A percentile compares a stretch with the other conserved stretches of the same genome.
phyloP scores from a whole-genome alignment of 2,888 invertebrate species.

The Amphiduros pacificus region DNA sequence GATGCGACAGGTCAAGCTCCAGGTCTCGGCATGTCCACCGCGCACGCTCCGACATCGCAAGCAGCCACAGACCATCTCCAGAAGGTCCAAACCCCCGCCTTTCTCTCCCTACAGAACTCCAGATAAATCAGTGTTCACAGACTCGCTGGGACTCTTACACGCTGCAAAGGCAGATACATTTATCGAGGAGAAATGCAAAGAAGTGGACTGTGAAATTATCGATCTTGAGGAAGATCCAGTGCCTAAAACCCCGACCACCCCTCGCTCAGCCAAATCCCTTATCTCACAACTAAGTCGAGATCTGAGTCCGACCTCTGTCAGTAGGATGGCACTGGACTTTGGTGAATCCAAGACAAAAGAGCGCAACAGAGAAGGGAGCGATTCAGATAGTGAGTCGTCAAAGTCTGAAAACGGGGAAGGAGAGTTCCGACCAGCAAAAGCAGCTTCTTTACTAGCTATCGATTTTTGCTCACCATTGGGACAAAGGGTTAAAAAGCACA shows the following conservation, averaged over 20 bases:
- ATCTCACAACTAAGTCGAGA: constrained; percentile 51
- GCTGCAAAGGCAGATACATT: constrained; percentile 3
- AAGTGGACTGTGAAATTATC: constrained; percentile 20
- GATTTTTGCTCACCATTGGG: constrained; percentile 46
- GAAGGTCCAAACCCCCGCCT: not conserved
- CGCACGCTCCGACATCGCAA: not conserved
- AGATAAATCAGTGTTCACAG: not conserved
- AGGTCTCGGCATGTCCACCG: not conserved
- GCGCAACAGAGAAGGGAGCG: not conserved
- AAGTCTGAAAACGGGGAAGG: not conserved
- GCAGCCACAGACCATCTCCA: not conserved
- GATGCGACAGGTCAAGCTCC: constrained; percentile 35
- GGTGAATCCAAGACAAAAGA: not conserved
- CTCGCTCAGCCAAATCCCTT: constrained; percentile 46
- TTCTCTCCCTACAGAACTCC: not conserved
- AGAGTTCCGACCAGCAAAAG: not conserved
- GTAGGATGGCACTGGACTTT: not conserved
- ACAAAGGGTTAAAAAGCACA: constrained; percentile 43
- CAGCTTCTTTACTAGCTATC: constrained; percentile 39
- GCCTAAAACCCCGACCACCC: constrained; percentile 36
- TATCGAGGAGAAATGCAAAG: not conserved
- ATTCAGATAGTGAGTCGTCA: constrained; percentile 2
- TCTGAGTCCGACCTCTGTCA: constrained; percentile 18
- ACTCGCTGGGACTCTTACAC: constrained; percentile 5
- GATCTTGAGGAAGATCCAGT: constrained; percentile 31